Conservation (phyloP, 2,113 vertebrate genomes). For the Odocoileus hemionus region DNA sequence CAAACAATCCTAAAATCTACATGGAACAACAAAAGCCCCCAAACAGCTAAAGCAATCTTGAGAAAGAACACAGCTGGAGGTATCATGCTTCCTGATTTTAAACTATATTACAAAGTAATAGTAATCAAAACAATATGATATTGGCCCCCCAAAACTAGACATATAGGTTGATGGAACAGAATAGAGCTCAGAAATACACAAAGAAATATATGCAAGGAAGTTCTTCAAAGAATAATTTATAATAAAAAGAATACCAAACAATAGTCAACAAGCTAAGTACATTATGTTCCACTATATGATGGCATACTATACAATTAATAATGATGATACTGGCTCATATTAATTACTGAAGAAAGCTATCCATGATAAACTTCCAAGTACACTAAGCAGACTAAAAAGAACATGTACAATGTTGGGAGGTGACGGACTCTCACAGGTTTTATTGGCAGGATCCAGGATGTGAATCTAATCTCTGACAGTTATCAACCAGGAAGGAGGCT, state of each 20-base stretch:
- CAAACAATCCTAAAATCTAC: background rate
- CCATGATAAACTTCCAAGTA: background rate
- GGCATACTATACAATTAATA: background rate
- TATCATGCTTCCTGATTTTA: background rate
- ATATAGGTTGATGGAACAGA: background rate
- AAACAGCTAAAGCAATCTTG: background rate
- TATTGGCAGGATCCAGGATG: background rate
- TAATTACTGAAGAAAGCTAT: conserved; percentile 2
- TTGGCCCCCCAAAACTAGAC: background rate
- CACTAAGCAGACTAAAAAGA: background rate
- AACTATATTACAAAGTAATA: background rate
- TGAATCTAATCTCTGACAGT: background rate
- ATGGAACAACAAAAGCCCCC: background rate
- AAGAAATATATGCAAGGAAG: background rate
- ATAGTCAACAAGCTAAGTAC: background rate
- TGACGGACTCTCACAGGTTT: background rate
- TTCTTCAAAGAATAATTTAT: conserved; percentile 16
- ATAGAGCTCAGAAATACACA: background rate
- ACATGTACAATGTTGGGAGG: background rate
- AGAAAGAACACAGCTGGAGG: background rate
- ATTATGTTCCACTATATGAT: background rate
- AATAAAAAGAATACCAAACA: background rate
- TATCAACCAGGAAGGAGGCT: background rate
- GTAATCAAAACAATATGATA: background rate
- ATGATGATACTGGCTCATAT: background rate